Evolutionary conservation across 2,113 vertebrate genomes (phyloP).

Genomic region (Malurus elegans): DNA sequence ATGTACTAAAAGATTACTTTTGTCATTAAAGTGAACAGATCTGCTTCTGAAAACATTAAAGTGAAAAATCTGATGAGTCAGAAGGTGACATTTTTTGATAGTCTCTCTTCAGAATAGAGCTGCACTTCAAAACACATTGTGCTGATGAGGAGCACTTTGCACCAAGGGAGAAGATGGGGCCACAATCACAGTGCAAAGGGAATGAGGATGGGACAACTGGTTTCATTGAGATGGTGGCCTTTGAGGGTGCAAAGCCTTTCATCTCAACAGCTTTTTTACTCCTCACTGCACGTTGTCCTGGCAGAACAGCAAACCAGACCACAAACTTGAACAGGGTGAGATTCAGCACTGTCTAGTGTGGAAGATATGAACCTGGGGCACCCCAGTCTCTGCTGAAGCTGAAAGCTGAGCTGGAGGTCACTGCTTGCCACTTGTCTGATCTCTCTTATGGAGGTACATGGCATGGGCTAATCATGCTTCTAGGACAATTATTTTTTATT

Average conservation of each 20-base stretch:
- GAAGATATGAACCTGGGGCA: not conserved
- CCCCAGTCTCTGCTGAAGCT: not conserved
- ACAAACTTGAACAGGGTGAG: not conserved
- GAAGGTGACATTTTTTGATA: not conserved
- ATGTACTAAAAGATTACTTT: not conserved
- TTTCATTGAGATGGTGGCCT: not conserved
- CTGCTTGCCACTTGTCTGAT: not conserved
- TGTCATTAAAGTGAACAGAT: not conserved
- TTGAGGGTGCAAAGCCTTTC: not conserved
- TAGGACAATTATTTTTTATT: not conserved
- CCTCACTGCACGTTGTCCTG: not conserved
- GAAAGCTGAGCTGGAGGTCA: not conserved
- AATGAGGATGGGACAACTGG: not conserved
- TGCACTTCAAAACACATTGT: not conserved
- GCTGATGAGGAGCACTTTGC: not conserved
- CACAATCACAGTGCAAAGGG: not conserved
- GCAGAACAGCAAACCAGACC: not conserved
- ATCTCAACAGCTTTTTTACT: not conserved
- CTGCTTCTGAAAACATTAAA: not conserved
- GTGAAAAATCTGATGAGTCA: constrained; percentile 14
- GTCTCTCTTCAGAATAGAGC: not conserved
- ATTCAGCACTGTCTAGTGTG: not conserved
- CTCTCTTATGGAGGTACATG: not conserved
- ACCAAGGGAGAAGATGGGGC: not conserved
- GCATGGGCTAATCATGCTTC: accelerated